Percentiles rank a stretch among this genome's conserved stretches.
phyloP scores from a whole-genome alignment of 2,888 invertebrate genomes.

The Frankliniella fusca region DNA sequence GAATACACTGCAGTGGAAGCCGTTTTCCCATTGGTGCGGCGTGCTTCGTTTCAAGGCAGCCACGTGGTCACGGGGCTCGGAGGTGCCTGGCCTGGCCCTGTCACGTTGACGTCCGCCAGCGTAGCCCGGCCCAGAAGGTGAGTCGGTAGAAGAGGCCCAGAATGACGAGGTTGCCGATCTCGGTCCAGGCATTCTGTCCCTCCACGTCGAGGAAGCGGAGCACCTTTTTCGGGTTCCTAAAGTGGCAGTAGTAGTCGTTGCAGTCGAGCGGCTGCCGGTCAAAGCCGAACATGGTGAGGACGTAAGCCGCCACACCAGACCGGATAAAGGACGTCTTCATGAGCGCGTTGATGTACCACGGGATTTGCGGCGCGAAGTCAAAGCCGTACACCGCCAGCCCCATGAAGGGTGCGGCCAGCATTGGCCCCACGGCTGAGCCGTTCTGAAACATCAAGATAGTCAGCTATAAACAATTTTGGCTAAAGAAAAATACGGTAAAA shows the following conservation, averaged over 20 bases:
- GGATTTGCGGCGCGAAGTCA: constrained; percentile 62
- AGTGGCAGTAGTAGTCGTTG: constrained; percentile 59
- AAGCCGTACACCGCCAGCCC: constrained; percentile 66
- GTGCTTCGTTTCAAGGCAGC: no score
- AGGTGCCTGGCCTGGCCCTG: neutral
- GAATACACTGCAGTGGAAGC: no score
- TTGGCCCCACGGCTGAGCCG: constrained; percentile 63
- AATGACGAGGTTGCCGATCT: constrained; percentile 53
- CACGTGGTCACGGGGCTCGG: neutral
- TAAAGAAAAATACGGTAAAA: no score
- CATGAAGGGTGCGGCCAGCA: constrained; percentile 61
- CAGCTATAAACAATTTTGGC: no score
- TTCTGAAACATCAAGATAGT: constrained; percentile 52
- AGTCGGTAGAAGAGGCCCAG: constrained; percentile 57
- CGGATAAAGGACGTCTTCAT: constrained; percentile 65
- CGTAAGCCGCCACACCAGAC: constrained; percentile 60
- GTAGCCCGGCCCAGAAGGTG: constrained; percentile 56
- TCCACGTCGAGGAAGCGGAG: constrained; percentile 59
- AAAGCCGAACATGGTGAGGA: constrained; percentile 61
- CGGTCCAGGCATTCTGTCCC: constrained; percentile 55
- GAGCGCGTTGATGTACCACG: constrained; percentile 56
- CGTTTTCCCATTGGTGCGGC: neutral
- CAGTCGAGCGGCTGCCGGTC: constrained; percentile 56
- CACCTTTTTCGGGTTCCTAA: constrained; percentile 60
- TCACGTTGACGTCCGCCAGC: constrained; percentile 47